Base-by-base conservation (phyloP, 2,797 vertebrate species). In the Rhinogobio ventralis region DNA sequence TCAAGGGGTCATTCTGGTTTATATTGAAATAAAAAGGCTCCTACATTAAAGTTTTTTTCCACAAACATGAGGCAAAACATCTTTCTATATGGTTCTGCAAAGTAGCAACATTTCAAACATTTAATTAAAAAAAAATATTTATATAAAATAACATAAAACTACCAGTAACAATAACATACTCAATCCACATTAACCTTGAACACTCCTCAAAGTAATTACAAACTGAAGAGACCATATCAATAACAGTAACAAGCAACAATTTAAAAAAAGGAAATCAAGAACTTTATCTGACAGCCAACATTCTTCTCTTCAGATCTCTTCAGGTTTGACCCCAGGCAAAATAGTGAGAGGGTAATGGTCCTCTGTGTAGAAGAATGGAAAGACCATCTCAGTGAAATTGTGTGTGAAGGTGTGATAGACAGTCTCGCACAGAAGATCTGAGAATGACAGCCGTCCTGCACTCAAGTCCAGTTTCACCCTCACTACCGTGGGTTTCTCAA, bases 281-380 rank as follows among this genome's bases (percentile, higher is more conserved):
- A n/a, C 13, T n/a, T 5, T 25, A 25, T 15, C 23, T 25, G n/a
- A 25, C 14, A 71, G 7, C 2, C 23, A 45, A 25, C n/a, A 4
- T 46, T 46, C 13, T 71, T 71, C 39, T 51, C 15, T 30, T 73
- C 45, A 73, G 9, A 46, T 68, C 33, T 68, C 33, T 20, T 68
- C 33, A 39, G 15, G n/a, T 46, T 80, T 7, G 9, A 69, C 10
- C 10, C 9, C 36, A 57, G 84, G 84, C 45, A 83, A 13, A 57
- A 88, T 83, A 64, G 46, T 79, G 15, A 88, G 69, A 76, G 74
- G 72, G 0, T 45, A 14, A 62, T 75, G 66, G 33, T 53, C 64
- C 25, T 82, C 19, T 6, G 30, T 87, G n/a, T 82, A 76, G 30
- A 89, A 89, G 28, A 87, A 81, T 15, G 88, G 89, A 74, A 83